These are phyloP conservation scores for Pocota personata DNA, from an alignment of 2,888 invertebrate genomes.

Conservation along the genomic window DNA sequence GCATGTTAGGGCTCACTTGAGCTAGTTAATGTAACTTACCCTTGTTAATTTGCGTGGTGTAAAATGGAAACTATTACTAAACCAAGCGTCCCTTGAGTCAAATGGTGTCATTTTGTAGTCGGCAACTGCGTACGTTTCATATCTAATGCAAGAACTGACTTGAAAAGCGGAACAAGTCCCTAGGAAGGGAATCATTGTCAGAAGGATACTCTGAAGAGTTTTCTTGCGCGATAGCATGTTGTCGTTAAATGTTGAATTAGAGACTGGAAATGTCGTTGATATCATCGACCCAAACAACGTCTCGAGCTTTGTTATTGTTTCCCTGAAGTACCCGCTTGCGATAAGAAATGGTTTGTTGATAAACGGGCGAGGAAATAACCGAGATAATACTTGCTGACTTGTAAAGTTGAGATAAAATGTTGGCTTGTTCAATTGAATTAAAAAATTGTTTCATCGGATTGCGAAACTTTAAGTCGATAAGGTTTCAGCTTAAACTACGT, in stretches of 20 bases:
- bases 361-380: neutral
- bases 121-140: slow-evolving; percentile 9
- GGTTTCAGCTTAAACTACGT: too few species aligned
- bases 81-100: slow-evolving; percentile 2
- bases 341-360: neutral
- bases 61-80: slow-evolving; percentile 1
- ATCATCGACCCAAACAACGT: neutral
- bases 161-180: neutral
- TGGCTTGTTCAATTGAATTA: neutral
- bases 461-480: too few species aligned
- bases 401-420: neutral
- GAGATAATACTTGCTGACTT: neutral
- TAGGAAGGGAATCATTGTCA: neutral
- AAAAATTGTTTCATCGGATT: neutral
- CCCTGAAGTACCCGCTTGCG: neutral
- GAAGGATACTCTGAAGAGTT: neutral
- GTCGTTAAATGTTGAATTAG: neutral
- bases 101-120: slow-evolving; percentile 18
- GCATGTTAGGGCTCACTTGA: too few species aligned
- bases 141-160: neutral
- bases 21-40: too few species aligned
- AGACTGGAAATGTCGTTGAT: neutral
- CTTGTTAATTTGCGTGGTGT: slow-evolving; percentile 3
- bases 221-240: neutral
- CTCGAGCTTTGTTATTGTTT: neutral